Percentiles rank a stretch among this genome's conserved stretches.
These are phyloP conservation scores for Astreopora myriophthalma DNA, from an alignment of 64 coral and sea anemone genomes.

Conservation along the genomic window DNA sequence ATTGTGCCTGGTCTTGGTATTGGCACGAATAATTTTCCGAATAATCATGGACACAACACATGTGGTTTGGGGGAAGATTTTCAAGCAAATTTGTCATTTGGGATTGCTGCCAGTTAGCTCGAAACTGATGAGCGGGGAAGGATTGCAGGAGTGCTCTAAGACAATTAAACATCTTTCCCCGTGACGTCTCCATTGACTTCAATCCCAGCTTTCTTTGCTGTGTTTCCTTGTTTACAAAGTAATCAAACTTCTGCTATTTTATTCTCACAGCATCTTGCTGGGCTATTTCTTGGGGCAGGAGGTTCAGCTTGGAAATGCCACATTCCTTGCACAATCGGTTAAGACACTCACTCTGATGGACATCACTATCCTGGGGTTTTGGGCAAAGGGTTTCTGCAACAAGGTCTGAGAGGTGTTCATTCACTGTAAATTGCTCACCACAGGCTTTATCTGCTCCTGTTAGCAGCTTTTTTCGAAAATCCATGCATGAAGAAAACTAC, in stretches of 20 bases:
- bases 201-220: constrained; percentile 4
- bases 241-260: constrained; percentile 65
- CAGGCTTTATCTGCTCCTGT: neutral
- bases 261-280: neutral
- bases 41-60: constrained; percentile 39
- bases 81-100: constrained; percentile 14
- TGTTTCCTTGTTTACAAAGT: constrained; percentile 10
- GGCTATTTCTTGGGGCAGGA: constrained; percentile 11
- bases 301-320: constrained; percentile 31
- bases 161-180: constrained; percentile 59
- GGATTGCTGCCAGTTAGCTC: constrained; percentile 37
- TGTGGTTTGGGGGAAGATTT: constrained; percentile 11
- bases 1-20: constrained; percentile 14
- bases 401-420: constrained; percentile 14
- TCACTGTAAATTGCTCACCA: neutral
- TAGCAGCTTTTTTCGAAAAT: neutral
- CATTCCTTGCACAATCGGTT: constrained; percentile 37
- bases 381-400: constrained; percentile 22
- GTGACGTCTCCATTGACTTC: constrained; percentile 6
- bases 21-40: constrained; percentile 5
- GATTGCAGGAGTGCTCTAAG: constrained; percentile 1
- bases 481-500: constrained; percentile 1
- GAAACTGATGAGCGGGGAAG: constrained; percentile 39
- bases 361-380: neutral
- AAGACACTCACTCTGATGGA: constrained; percentile 25